Conservation (phyloP, 2,888 invertebrate species). For the Drosophila pseudotalamancana region DNA sequence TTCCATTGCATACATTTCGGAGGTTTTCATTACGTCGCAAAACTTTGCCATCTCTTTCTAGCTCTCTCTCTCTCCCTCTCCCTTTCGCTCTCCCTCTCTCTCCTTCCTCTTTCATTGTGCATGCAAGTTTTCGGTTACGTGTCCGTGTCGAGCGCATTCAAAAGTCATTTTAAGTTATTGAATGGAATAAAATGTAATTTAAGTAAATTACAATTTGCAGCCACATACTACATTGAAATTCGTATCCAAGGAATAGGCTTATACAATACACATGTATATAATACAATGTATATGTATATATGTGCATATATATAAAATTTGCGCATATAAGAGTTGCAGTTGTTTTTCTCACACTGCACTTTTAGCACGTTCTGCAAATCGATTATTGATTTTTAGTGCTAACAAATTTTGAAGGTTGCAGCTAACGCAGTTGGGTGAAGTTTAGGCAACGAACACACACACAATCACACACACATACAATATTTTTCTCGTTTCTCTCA, state of each 20-base stretch:
- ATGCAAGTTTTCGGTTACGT: constrained; percentile 75
- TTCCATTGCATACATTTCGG: constrained; percentile 79
- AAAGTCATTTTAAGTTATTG: constrained; percentile 78
- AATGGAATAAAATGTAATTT: constrained; percentile 78
- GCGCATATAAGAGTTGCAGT: constrained; percentile 26
- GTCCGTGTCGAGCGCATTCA: constrained; percentile 71
- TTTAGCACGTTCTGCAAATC: constrained; percentile 48
- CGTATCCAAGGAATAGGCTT: constrained; percentile 11
- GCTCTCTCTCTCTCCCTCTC: not conserved
- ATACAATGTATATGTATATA: constrained; percentile 8
- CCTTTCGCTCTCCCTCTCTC: not conserved
- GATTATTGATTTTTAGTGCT: constrained; percentile 67
- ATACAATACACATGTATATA: not conserved
- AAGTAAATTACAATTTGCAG: constrained; percentile 75
- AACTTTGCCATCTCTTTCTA: constrained; percentile 52
- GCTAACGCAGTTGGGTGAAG: constrained; percentile 35
- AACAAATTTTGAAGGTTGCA: constrained; percentile 60
- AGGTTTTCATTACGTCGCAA: constrained; percentile 78
- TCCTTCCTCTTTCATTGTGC: constrained; percentile 36
- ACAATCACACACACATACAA: not conserved
- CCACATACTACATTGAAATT: constrained; percentile 41
- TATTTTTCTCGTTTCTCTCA: constrained; percentile 5
- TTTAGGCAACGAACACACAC: constrained; percentile 23
- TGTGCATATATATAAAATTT: constrained; percentile 8
- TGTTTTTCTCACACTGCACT: constrained; percentile 36